phyloP scores from a whole-genome alignment of 30 jellyfish, hydroid and myxozoan genomes.

The Catostylus mosaicus region DNA sequence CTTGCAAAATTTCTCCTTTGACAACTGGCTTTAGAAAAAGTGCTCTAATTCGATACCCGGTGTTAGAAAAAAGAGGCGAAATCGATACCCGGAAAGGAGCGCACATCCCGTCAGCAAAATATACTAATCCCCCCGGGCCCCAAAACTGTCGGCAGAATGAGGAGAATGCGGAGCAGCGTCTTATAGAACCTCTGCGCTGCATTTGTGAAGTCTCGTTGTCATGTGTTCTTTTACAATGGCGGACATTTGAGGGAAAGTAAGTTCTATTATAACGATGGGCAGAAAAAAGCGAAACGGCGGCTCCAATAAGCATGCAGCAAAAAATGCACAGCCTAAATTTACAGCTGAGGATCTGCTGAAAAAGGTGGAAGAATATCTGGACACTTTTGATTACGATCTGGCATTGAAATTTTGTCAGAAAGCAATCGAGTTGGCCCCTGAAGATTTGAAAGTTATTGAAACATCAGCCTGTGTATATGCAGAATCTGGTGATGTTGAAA shows the following conservation, averaged over 20 bases:
- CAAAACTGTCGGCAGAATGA: too few species aligned
- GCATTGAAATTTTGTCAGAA: slow-evolving; percentile 91
- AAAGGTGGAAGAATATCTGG: slow-evolving; percentile 73
- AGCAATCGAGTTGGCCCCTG: slow-evolving; percentile 85
- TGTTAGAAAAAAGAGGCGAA: too few species aligned
- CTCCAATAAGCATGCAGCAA: slow-evolving; percentile 22
- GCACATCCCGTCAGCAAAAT: too few species aligned
- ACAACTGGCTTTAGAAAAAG: too few species aligned
- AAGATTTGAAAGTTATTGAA: slow-evolving; percentile 60
- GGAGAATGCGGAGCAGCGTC: background rate
- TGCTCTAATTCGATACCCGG: too few species aligned
- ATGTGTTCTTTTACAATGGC: slow-evolving; percentile 25
- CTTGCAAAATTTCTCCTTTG: too few species aligned
- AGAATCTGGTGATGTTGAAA: slow-evolving; percentile 76
- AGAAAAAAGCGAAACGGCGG: slow-evolving; percentile 22
- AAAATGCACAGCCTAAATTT: slow-evolving; percentile 19
- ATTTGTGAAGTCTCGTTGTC: background rate
- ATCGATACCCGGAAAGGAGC: too few species aligned
- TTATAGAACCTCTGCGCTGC: background rate
- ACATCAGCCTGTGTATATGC: slow-evolving; percentile 90
- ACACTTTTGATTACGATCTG: slow-evolving; percentile 85
- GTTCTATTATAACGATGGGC: background rate
- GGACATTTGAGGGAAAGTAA: background rate
- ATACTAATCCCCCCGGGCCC: too few species aligned
- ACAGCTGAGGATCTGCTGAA: slow-evolving; percentile 83